Conservation (phyloP, 1,140 invertebrate species). For the Drosophila mauritiana region DNA sequence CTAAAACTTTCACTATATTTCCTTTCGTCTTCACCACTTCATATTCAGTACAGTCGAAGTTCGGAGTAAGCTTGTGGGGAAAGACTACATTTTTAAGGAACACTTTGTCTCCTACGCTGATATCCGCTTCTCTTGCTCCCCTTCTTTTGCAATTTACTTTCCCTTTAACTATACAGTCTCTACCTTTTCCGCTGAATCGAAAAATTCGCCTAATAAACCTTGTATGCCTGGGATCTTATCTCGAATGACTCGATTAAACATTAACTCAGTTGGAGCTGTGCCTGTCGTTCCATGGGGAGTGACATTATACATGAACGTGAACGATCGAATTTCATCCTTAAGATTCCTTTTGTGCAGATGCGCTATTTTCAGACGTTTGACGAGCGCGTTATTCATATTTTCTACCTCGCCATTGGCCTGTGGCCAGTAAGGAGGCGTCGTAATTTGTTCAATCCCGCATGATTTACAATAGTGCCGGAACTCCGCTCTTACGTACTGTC, state of each 20-base stretch:
- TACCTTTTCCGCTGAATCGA: conserved; percentile 31
- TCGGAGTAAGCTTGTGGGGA: not conserved
- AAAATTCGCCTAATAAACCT: not conserved
- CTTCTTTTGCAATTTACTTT: conserved; percentile 17
- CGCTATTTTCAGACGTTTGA: not conserved
- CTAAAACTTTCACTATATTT: not conserved
- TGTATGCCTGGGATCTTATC: conserved; percentile 31
- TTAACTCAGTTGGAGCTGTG: conserved; percentile 37
- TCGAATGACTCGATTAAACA: conserved; percentile 39
- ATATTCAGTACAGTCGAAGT: not conserved
- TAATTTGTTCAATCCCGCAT: not conserved
- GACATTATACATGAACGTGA: conserved; percentile 37
- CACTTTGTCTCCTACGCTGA: not conserved
- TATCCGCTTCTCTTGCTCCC: not conserved
- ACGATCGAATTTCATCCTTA: not conserved
- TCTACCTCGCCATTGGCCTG: not conserved
- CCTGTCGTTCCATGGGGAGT: conserved; percentile 53
- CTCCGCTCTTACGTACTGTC: not conserved
- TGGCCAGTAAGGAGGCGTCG: not conserved
- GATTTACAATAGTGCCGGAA: not conserved
- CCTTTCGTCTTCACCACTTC: not conserved
- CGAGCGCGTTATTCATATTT: not conserved
- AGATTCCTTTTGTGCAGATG: not conserved
- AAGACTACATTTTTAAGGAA: not conserved
- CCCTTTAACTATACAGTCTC: conserved; percentile 23